Base-by-base conservation (phyloP, 1,140 invertebrate species). In the Sycobia sp. region DNA sequence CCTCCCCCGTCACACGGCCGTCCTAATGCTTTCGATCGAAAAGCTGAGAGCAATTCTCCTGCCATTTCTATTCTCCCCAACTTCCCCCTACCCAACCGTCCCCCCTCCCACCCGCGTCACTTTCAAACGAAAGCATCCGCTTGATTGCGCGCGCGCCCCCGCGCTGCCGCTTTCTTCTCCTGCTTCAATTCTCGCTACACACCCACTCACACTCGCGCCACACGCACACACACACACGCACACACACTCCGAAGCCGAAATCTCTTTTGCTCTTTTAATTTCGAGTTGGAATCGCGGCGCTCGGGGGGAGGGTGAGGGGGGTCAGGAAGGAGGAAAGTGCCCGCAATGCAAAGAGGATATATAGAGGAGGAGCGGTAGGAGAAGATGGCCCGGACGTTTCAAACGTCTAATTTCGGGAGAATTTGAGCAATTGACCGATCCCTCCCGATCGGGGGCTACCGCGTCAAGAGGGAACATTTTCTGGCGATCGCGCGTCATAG, bases 91-190 rank as follows among this genome's bases (percentile, higher is more conserved):
- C n/a, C n/a, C n/a, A n/a, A n/a, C n/a, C n/a, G n/a, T n/a, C n/a
- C n/a, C n/a, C n/a, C n/a, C n/a, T n/a, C n/a, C n/a, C n/a, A n/a
- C n/a, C n/a, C n/a, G n/a, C n/a, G n/a, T n/a, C n/a, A n/a, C n/a
- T n/a, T n/a, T n/a, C n/a, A n/a, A 78, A 77, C 69, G 70, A 77
- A 77, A 77, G 73, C 70, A 73, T 67, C 61, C 73, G 68, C 76
- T 76, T 73, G 74, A 76, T 74, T 69, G 68, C 68, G 62, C 69
- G 64, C 64, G 63, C 69, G 55, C 61, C 66, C 36, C 57, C 44
- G 46, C 65, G 46, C 60, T 57, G 27, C 41, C n/a, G 8, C 44
- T 18, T 11, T 16, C 64, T 58, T 55, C 50, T 63, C 51, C 68
- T 69, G 16, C 8, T n/a, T 53, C 22, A 20, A 18, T 43, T 13